Evolutionary conservation across 2,113 vertebrate genomes (phyloP), one percentile per base, ranked within the genome.

Genomic region (Malurus alboscapulatus): DNA sequence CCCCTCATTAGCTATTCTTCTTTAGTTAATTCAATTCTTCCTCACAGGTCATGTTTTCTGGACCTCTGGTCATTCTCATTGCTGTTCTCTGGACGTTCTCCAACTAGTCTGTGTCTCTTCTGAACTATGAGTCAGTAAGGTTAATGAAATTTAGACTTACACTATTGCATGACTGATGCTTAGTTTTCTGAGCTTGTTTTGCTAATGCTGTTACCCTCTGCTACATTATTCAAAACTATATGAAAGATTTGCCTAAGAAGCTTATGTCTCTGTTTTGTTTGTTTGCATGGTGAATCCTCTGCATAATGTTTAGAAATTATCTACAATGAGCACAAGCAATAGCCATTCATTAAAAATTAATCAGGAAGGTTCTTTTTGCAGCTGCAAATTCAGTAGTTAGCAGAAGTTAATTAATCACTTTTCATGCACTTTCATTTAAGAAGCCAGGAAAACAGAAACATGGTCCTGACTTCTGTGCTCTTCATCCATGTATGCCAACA

Each of bases 61-160:
- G 68, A 66, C 51, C 77, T 87, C 89, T 89, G 69, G 78, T 75
- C 77, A 65, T 84, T 84, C 53, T 94, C 66, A 82, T 7, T 72
- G 69, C 66, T 72, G n/a, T 57, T 48, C 36, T 79, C 90, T 79
- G 84, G 66, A 61, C 40, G 68, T 94, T 57, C 13, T 71, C 78
- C 58, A 61, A 5, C 32, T 68, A 25, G 17, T 91, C 36, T 91
- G 38, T 40, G 30, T 48, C 53, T 87, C 27, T 84, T 44, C 67
- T 38, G 29, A 85, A 61, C 65, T 14, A 47, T 61, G 66, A 87
- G 78, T 79, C 78, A 61, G 22, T 44, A 82, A 85, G 45, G 84
- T 85, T 91, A 95, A 95, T 91, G 59, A 65, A 78, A 91, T 94
- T 91, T 92, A 53, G 9, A 57, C 84, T 95, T 87, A 57, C 42